Evolutionary conservation across 2,113 vertebrate species (phyloP).

Genomic region (Festucalex cinctus): DNA sequence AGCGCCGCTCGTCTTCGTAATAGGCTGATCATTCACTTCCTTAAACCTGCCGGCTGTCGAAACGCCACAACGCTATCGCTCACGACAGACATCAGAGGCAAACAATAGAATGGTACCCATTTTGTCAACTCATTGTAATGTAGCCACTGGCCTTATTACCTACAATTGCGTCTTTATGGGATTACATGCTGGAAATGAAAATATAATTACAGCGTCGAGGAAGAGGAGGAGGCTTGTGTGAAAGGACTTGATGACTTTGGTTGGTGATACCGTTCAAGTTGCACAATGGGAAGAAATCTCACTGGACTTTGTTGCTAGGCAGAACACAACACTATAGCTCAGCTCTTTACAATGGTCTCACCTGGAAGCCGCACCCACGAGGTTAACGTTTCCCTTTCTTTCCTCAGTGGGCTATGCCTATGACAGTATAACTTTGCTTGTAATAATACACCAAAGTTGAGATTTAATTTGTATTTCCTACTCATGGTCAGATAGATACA

Average conservation of each 20-base stretch:
- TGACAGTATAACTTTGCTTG: neutral
- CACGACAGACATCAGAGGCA: conserved; percentile 16
- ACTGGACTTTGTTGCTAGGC: conserved; percentile 5
- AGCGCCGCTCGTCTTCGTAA: conserved; percentile 12
- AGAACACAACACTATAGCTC: neutral
- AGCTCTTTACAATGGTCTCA: neutral
- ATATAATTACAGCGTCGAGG: conserved; percentile 30
- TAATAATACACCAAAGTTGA: neutral
- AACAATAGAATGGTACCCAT: conserved; percentile 21
- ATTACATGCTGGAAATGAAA: conserved; percentile 26
- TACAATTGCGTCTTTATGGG: conserved; percentile 29
- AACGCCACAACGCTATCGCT: conserved; percentile 15
- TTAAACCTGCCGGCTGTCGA: conserved; percentile 18
- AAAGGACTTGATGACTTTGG: conserved; percentile 9
- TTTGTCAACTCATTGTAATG: conserved; percentile 34
- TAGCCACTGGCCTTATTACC: conserved; percentile 27
- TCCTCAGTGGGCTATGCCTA: neutral
- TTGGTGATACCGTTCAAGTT: conserved; percentile 10
- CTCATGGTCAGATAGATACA: too few relatives aligned
- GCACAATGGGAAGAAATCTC: conserved; percentile 4
- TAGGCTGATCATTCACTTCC: conserved; percentile 30
- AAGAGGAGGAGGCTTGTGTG: conserved; percentile 16
- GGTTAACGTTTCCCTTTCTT: neutral
- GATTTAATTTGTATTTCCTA: too few relatives aligned
- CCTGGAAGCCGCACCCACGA: neutral